phyloP scores from a whole-genome alignment of 2,113 vertebrate species.

The Sinocyclocheilus anshuiensis region DNA sequence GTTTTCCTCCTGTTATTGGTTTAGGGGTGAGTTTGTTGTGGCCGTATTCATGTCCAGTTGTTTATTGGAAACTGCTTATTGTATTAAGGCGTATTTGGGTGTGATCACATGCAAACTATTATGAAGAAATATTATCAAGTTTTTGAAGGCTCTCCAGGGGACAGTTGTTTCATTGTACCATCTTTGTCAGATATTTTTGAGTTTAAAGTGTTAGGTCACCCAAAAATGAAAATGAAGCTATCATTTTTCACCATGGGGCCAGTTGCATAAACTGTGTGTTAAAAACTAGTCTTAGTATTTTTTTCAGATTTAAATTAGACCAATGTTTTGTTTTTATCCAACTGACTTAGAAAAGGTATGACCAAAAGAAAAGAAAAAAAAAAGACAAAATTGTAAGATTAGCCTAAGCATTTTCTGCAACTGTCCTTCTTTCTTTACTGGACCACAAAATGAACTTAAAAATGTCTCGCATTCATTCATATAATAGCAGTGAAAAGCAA shows the following conservation, averaged over 20 bases:
- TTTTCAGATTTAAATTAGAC: no score
- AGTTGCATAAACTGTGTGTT: neutral
- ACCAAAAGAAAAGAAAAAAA: no score
- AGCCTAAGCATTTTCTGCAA: no score
- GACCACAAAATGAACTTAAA: no score
- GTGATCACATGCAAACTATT: neutral
- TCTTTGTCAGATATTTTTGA: neutral
- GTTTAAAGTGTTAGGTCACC: neutral
- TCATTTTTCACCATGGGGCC: neutral
- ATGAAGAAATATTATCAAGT: neutral
- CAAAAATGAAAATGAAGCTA: neutral
- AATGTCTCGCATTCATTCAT: no score
- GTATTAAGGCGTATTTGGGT: neutral
- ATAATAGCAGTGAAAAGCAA: no score
- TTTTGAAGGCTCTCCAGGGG: neutral
- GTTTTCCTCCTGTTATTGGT: neutral
- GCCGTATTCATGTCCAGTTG: neutral
- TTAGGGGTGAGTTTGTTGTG: neutral
- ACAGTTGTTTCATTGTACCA: neutral
- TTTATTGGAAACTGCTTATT: conserved; percentile 12
- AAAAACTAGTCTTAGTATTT: no score
- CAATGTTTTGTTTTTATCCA: no score
- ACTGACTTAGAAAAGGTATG: no score
- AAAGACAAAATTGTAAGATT: no score
- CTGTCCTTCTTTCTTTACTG: no score